Conservation (phyloP, 1,140 invertebrate species). For the Aradophagus sp. region DNA sequence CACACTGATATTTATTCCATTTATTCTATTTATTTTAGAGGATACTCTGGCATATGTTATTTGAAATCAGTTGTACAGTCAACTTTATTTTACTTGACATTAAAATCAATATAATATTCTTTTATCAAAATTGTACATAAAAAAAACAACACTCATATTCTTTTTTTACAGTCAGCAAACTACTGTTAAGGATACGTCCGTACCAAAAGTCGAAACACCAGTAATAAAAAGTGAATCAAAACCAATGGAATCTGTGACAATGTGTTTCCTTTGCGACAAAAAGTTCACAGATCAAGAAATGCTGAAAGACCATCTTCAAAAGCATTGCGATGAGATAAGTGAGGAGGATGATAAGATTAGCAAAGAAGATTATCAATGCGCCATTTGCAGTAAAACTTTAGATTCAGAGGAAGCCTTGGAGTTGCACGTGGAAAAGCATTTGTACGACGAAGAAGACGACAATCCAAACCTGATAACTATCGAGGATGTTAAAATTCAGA, state of each 20-base stretch:
- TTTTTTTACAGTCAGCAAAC: too few species aligned
- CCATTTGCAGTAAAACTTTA: slow-evolving; percentile 66
- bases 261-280: slow-evolving; percentile 72
- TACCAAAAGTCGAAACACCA: too few species aligned
- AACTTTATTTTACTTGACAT: too few species aligned
- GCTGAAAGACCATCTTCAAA: slow-evolving; percentile 71
- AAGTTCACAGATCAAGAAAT: slow-evolving; percentile 67
- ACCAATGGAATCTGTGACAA: slow-evolving; percentile 40
- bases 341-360: slow-evolving; percentile 61
- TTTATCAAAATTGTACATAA: too few species aligned
- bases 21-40: too few species aligned
- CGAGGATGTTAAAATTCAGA: slow-evolving; percentile 38
- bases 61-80: too few species aligned
- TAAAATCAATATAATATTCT: too few species aligned
- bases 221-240: too few species aligned
- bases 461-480: slow-evolving; percentile 69
- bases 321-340: slow-evolving; percentile 70
- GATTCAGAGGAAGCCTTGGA: slow-evolving; percentile 66
- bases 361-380: slow-evolving; percentile 68
- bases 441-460: slow-evolving; percentile 69
- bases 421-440: slow-evolving; percentile 67
- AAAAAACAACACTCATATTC: too few species aligned
- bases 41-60: too few species aligned
- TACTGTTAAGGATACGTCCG: too few species aligned
- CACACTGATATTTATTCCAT: too few species aligned